Evolutionary conservation across 2,888 invertebrate species (phyloP).

Genomic region (Leuctra nigra): DNA sequence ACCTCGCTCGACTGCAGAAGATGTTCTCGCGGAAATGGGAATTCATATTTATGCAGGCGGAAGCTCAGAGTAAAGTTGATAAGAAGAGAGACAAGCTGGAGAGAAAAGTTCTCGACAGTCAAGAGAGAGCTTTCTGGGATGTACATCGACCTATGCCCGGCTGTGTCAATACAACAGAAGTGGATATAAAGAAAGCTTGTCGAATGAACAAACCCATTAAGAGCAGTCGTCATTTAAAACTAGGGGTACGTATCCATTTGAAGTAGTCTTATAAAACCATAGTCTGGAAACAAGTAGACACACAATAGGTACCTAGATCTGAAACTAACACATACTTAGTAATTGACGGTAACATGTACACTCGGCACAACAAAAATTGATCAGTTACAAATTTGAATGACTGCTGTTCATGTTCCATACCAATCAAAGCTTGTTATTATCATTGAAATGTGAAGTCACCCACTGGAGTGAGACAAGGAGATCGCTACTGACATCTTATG

Average conservation of each 20-base stretch:
- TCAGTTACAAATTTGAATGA: no score
- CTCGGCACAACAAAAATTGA: no score
- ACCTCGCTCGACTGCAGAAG: slow-evolving; percentile 92
- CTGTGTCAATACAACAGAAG: slow-evolving; percentile 97
- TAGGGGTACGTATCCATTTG: slow-evolving; percentile 18
- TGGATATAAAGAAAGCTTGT: slow-evolving; percentile 94
- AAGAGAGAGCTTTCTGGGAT: slow-evolving; percentile 99
- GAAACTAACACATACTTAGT: no score
- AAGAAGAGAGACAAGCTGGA: slow-evolving; percentile 98
- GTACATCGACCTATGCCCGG: slow-evolving; percentile 99
- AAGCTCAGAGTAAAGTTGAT: slow-evolving; percentile 90
- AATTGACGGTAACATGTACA: no score
- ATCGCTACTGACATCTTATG: no score
- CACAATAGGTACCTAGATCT: no score
- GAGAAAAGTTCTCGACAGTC: slow-evolving; percentile 95
- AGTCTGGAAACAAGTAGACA: no score
- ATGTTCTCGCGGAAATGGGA: slow-evolving; percentile 99
- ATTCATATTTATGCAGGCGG: slow-evolving; percentile 99
- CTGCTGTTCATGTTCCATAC: no score
- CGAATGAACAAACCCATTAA: slow-evolving; percentile 48
- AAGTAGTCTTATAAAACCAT: no score
- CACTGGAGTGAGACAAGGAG: no score
- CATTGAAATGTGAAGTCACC: no score
- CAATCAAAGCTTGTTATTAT: no score
- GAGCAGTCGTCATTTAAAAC: slow-evolving; percentile 25